Evolutionary conservation across 2,113 vertebrate genomes (phyloP).

Genomic region (Eurystomus gularis): DNA sequence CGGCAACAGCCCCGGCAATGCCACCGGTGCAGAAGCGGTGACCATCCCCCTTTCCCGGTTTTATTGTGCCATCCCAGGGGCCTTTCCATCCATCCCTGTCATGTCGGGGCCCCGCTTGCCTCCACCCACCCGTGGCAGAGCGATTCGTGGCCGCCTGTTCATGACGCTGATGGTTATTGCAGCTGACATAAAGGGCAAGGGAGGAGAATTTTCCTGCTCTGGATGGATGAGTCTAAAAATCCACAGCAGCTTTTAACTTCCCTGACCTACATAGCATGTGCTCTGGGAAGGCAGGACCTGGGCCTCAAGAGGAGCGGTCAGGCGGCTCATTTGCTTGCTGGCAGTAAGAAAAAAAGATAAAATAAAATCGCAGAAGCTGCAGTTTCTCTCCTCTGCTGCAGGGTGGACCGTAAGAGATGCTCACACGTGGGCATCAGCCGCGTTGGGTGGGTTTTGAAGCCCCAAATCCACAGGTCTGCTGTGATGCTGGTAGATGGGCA

Average conservation of each 20-base stretch:
- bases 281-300: neutral
- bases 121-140: neutral
- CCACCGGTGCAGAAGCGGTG: accelerated
- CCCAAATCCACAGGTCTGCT: neutral
- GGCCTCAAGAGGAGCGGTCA: neutral
- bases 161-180: neutral
- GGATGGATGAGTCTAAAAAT: slow-evolving; percentile 39
- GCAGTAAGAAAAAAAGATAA: neutral
- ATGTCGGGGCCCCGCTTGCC: accelerated
- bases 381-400: neutral
- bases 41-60: accelerated
- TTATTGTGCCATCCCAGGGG: accelerated
- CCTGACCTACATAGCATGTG: slow-evolving; percentile 36
- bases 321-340: neutral
- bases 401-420: neutral
- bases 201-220: slow-evolving; percentile 11
- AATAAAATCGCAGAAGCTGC: neutral
- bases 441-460: neutral
- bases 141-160: neutral
- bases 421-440: neutral
- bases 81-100: neutral
- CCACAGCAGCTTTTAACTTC: slow-evolving; percentile 41
- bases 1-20: neutral
- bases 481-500: neutral
- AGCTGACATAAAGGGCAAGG: slow-evolving; percentile 49